A percentile compares a stretch with the other conserved stretches of the same genome.
Conservation (phyloP, 2,888 invertebrate genomes). For the Phortica magna region DNA sequence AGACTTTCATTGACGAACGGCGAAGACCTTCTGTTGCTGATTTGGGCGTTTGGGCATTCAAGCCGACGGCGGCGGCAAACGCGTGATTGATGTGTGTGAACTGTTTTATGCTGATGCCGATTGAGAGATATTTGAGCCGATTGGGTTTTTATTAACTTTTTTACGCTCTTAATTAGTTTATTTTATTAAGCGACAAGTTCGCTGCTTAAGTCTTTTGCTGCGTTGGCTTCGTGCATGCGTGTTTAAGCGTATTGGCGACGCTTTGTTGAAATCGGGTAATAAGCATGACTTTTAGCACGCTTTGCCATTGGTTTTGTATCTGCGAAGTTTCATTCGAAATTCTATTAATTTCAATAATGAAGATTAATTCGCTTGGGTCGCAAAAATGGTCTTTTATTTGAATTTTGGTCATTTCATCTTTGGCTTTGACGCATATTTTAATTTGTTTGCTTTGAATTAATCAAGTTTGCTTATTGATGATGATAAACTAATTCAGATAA, state of each 20-base stretch:
- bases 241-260: too few relatives aligned
- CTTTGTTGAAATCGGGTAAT: conserved; percentile 51
- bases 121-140: background rate
- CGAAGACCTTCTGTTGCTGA: background rate
- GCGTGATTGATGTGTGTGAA: conserved; percentile 59
- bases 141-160: background rate
- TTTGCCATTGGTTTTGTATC: conserved; percentile 52
- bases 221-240: conserved; percentile 57
- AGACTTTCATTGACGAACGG: background rate
- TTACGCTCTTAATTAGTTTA: background rate
- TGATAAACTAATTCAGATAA: conserved; percentile 67
- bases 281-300: conserved; percentile 64
- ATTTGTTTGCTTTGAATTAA: conserved; percentile 51
- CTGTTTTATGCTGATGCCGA: conserved; percentile 5
- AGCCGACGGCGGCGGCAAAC: conserved; percentile 11
- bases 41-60: background rate
- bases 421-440: background rate
- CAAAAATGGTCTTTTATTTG: background rate
- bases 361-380: conserved; percentile 34
- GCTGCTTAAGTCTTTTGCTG: conserved; percentile 63
- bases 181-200: background rate
- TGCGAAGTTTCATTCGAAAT: background rate
- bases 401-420: background rate
- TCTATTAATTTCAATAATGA: conserved; percentile 36
- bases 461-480: conserved; percentile 57